phyloP scores from a whole-genome alignment of 2,797 vertebrate species.

The Catostomus latipinnis region DNA sequence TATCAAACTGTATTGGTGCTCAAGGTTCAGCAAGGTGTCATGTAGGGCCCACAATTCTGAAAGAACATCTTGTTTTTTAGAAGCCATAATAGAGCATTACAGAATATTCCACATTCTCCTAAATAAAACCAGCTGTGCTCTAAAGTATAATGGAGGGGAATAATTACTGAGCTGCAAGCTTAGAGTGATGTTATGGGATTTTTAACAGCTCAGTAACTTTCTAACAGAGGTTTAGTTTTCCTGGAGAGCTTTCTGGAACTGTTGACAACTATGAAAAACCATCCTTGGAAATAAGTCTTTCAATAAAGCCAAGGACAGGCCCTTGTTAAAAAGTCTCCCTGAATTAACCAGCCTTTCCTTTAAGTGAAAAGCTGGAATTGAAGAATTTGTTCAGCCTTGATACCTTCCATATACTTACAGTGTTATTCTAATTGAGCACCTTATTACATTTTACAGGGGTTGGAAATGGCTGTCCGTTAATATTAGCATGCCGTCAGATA shows the following conservation, averaged over 20 bases:
- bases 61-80: no score
- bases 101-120: slow-evolving; percentile 52
- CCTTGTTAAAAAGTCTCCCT: slow-evolving; percentile 27
- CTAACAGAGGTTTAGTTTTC: slow-evolving; percentile 50
- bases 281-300: slow-evolving; percentile 11
- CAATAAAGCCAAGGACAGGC: slow-evolving; percentile 16
- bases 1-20: no score
- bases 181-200: slow-evolving; percentile 45
- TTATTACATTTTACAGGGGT: slow-evolving; percentile 51
- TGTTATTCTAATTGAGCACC: slow-evolving; percentile 40
- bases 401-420: slow-evolving; percentile 33
- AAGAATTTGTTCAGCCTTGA: slow-evolving; percentile 43
- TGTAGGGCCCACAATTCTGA: slow-evolving; percentile 69
- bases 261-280: slow-evolving; percentile 25
- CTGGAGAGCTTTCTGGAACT: slow-evolving; percentile 40
- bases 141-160: slow-evolving; percentile 42
- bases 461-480: slow-evolving; percentile 53
- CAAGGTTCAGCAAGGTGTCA: slow-evolving; percentile 51
- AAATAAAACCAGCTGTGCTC: slow-evolving; percentile 28
- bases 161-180: slow-evolving; percentile 48
- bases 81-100: slow-evolving; percentile 60
- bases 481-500: slow-evolving; percentile 43
- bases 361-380: slow-evolving; percentile 40
- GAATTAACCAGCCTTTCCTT: slow-evolving; percentile 37
- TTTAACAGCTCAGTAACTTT: slow-evolving; percentile 49